phyloP scores from a whole-genome alignment of 2,113 vertebrate species.

The Rhinogobius similis region DNA sequence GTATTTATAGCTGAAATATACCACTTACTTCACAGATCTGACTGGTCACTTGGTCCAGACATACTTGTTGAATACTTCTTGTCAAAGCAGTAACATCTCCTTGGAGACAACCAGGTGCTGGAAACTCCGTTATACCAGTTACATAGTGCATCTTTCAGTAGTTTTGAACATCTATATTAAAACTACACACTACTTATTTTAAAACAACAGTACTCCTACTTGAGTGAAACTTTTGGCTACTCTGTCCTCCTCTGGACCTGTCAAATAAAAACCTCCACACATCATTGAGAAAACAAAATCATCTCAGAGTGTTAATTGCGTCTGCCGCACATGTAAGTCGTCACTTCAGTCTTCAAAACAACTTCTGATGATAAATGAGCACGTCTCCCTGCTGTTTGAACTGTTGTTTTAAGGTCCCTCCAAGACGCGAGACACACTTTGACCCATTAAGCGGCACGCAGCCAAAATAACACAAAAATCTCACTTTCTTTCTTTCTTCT shows the following conservation, averaged over 20 bases:
- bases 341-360: constrained; percentile 37
- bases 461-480: constrained; percentile 46
- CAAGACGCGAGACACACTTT: constrained; percentile 27
- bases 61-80: no score
- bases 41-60: no score
- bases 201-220: no score
- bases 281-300: constrained; percentile 18
- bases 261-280: constrained; percentile 29
- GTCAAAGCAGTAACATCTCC: no score
- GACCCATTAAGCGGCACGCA: constrained; percentile 21
- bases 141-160: no score
- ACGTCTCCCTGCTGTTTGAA: constrained; percentile 57
- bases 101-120: no score
- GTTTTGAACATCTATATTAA: no score
- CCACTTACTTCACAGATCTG: no score
- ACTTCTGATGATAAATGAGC: constrained; percentile 59
- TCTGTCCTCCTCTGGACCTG: background rate
- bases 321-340: constrained; percentile 27
- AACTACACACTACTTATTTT: no score
- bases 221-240: background rate
- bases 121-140: no score
- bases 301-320: constrained; percentile 17
- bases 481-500: constrained; percentile 28
- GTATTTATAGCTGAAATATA: no score
- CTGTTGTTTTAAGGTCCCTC: constrained; percentile 52